These are phyloP conservation scores for Lethenteron reissneri DNA, from an alignment of 2,113 vertebrate genomes.

Conservation along the genomic window DNA sequence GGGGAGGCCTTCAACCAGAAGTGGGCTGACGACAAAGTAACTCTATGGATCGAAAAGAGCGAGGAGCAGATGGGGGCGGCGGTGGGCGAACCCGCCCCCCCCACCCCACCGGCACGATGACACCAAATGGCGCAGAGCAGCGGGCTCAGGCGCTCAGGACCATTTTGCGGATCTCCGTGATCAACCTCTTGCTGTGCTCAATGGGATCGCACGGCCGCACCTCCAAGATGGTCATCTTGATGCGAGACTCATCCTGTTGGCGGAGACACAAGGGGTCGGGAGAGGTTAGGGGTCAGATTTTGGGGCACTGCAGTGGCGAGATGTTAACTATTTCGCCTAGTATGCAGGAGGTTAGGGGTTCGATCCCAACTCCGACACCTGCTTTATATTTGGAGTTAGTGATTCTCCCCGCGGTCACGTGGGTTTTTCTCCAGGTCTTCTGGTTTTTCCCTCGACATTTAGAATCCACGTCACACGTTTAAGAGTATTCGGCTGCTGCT, in stretches of 20 bases:
- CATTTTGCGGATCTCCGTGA: constrained; percentile 44
- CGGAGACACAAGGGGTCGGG: constrained; percentile 7
- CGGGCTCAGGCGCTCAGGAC: too few relatives aligned
- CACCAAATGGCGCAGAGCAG: too few relatives aligned
- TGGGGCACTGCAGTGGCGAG: constrained; percentile 2
- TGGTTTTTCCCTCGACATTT: not conserved
- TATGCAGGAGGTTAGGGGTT: constrained; percentile 4
- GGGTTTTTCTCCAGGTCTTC: constrained; percentile 9
- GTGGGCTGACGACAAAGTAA: too few relatives aligned
- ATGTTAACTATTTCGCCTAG: constrained; percentile 3
- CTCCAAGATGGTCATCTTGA: constrained; percentile 64
- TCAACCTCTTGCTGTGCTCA: constrained; percentile 63
- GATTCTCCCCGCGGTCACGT: constrained; percentile 8
- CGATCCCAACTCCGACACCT: constrained; percentile 9
- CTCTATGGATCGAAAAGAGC: too few relatives aligned
- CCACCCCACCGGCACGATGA: too few relatives aligned
- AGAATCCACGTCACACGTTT: too few relatives aligned
- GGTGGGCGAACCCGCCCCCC: too few relatives aligned
- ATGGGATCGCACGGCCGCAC: constrained; percentile 64
- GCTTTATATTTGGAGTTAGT: constrained; percentile 12
- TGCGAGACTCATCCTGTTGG: constrained; percentile 65
- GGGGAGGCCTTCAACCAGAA: too few relatives aligned
- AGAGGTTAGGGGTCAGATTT: constrained; percentile 7
- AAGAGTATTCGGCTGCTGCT: too few relatives aligned
- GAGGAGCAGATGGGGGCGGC: too few relatives aligned